phyloP scores from a whole-genome alignment of 2,888 invertebrate genomes.

The Philaethria dido region DNA sequence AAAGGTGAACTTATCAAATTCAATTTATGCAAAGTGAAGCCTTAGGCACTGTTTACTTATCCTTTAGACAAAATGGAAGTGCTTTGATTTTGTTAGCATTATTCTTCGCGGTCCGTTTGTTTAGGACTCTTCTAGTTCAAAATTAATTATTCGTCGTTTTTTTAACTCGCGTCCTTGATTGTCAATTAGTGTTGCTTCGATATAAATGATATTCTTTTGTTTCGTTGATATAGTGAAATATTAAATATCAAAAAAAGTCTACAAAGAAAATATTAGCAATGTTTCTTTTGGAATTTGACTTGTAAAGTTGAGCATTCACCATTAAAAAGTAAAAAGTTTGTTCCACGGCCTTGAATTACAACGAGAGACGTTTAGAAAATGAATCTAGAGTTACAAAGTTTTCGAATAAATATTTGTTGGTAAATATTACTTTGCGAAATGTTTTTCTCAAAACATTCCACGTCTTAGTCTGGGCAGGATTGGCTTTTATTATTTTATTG shows the following conservation, averaged over 20 bases:
- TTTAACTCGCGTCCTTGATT: conserved; percentile 53
- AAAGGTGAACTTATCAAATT: not conserved
- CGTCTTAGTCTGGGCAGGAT: conserved; percentile 17
- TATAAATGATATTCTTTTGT: conserved; percentile 37
- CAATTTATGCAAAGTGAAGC: conserved; percentile 13
- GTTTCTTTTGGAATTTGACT: not conserved
- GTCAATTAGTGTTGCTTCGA: conserved; percentile 56
- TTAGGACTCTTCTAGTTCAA: conserved; percentile 31
- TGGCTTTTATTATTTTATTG: conserved; percentile 39
- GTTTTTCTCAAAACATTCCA: conserved; percentile 5
- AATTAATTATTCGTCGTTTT: conserved; percentile 34
- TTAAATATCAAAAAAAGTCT: not conserved
- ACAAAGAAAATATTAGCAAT: not conserved
- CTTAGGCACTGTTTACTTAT: conserved; percentile 19
- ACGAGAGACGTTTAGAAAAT: conserved; percentile 6
- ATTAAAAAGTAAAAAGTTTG: not conserved
- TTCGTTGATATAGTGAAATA: conserved; percentile 15
- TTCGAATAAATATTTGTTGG: conserved; percentile 17
- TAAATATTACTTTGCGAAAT: not conserved
- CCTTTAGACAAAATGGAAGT: conserved; percentile 20
- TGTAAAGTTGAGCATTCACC: not conserved
- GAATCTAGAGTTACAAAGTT: conserved; percentile 13
- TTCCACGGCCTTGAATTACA: conserved; percentile 4
- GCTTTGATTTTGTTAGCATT: conserved; percentile 16
- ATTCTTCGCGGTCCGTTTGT: conserved; percentile 29